phyloP scores from a whole-genome alignment of 2,888 invertebrate species.

The Sinodicranocentrus sp. region DNA sequence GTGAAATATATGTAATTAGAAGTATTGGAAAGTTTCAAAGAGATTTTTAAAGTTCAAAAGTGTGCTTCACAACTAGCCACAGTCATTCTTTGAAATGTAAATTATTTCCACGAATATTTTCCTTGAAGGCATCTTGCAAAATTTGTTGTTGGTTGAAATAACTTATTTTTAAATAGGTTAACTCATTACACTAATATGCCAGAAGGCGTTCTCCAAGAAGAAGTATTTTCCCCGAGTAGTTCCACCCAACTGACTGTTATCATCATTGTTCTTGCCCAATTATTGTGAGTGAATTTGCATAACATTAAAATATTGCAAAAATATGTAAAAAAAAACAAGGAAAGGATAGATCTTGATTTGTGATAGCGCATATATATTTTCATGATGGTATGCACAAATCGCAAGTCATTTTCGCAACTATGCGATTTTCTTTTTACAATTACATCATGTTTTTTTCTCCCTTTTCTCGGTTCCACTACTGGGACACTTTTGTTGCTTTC shows the following conservation, averaged over 20 bases:
- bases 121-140: no score
- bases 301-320: not conserved
- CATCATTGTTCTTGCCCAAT: no score
- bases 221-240: no score
- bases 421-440: not conserved
- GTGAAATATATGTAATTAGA: conserved; percentile 21
- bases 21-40: conserved; percentile 36
- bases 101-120: no score
- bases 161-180: no score
- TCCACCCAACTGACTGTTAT: no score
- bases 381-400: not conserved
- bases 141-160: no score
- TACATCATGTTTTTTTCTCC: not conserved
- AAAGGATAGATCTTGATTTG: conserved; percentile 4
- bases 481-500: not conserved
- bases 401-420: conserved; percentile 11
- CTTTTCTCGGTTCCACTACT: not conserved
- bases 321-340: not conserved
- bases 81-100: no score
- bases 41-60: not conserved
- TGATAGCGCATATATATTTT: not conserved
- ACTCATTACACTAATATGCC: no score
- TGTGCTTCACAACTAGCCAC: not conserved
- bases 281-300: not conserved
- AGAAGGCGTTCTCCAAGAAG: no score